Conservation (phyloP, 2,888 invertebrate species). For the Melanargia galathea region DNA sequence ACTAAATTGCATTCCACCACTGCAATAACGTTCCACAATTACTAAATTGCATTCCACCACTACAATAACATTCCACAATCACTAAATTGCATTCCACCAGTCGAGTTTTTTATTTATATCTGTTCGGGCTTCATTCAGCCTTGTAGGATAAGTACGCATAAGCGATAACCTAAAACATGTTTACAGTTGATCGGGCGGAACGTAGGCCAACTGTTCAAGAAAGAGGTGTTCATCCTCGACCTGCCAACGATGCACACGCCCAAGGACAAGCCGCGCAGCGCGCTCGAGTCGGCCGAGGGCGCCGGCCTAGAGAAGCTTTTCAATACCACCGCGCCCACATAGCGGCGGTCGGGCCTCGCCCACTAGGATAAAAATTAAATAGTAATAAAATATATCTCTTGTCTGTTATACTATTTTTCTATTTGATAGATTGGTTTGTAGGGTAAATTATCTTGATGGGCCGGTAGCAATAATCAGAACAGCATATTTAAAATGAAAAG, state of each 20-base stretch:
- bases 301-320: conserved; percentile 65
- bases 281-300: conserved; percentile 62
- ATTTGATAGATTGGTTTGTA: neutral
- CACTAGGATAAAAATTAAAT: conserved; percentile 26
- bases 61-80: too few relatives aligned
- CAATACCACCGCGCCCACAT: conserved; percentile 60
- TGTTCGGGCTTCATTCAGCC: neutral
- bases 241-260: conserved; percentile 85
- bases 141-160: too few relatives aligned
- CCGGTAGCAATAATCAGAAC: too few relatives aligned
- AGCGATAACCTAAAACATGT: too few relatives aligned
- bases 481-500: too few relatives aligned
- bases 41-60: too few relatives aligned
- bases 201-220: conserved; percentile 93
- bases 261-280: conserved; percentile 63
- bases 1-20: too few relatives aligned
- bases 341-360: conserved; percentile 44
- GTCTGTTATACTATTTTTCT: conserved; percentile 8
- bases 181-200: conserved; percentile 90
- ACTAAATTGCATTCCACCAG: too few relatives aligned
- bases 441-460: too few relatives aligned
- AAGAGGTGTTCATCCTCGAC: conserved; percentile 92
- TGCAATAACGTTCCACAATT: too few relatives aligned
- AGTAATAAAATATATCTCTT: neutral
- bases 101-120: too few relatives aligned